Percentiles rank a stretch among this genome's conserved stretches.
Conservation (phyloP, 2,888 invertebrate species). For the Xylocampa areola region DNA sequence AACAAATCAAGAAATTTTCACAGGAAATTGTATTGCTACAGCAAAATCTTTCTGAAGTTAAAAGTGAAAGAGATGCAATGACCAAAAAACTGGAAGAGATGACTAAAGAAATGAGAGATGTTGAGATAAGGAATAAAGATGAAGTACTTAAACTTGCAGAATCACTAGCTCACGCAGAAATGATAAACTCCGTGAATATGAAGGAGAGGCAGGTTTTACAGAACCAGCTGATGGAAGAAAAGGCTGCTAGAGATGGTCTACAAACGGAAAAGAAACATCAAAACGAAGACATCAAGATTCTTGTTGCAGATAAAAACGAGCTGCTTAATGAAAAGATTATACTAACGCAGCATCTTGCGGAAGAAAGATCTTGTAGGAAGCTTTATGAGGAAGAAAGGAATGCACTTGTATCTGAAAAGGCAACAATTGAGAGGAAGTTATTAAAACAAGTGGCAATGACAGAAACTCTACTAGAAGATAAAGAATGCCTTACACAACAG, state of each 20-base stretch:
- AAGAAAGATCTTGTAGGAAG: conserved; percentile 59
- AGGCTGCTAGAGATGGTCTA: conserved; percentile 45
- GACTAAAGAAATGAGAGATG: conserved; percentile 26
- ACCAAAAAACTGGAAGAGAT: conserved; percentile 32
- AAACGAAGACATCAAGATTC: conserved; percentile 46
- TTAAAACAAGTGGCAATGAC: conserved; percentile 49
- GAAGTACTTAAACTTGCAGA: conserved; percentile 37
- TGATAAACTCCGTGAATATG: conserved; percentile 28
- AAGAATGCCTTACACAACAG: conserved; percentile 67
- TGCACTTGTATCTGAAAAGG: conserved; percentile 44
- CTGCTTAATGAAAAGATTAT: conserved; percentile 57
- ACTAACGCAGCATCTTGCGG: conserved; percentile 42
- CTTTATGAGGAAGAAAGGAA: conserved; percentile 59
- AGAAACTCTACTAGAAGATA: conserved; percentile 55
- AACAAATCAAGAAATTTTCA: conserved; percentile 55
- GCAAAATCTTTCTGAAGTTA: conserved; percentile 39
- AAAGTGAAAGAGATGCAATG: conserved; percentile 37
- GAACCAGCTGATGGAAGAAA: conserved; percentile 43
- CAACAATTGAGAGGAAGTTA: conserved; percentile 46
- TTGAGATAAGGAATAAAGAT: conserved; percentile 26
- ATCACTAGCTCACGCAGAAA: conserved; percentile 31
- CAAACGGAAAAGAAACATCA: conserved; percentile 55
- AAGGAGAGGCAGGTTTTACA: conserved; percentile 49
- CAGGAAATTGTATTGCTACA: conserved; percentile 43
- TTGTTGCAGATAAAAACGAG: conserved; percentile 58